A percentile compares a stretch with the other conserved stretches of the same genome.
These are phyloP conservation scores for Cantharis flavilabris DNA, from an alignment of 2,888 invertebrate genomes.

Conservation along the genomic window DNA sequence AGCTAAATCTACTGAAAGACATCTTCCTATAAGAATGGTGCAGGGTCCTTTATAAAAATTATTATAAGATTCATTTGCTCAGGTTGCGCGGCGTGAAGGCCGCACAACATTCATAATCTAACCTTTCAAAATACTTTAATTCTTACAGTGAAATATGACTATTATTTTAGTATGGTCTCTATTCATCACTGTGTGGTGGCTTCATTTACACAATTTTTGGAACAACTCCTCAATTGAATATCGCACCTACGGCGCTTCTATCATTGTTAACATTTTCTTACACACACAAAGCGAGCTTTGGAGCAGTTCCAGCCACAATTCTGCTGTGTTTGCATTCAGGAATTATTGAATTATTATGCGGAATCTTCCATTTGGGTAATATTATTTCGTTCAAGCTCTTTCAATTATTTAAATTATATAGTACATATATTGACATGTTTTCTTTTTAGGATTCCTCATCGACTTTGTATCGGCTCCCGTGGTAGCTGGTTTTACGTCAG, in stretches of 20 bases:
- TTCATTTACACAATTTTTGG: conserved; percentile 80
- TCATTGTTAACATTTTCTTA: conserved; percentile 74
- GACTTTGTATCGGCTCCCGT: conserved; percentile 77
- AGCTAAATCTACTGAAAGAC: too few relatives aligned
- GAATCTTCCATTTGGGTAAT: conserved; percentile 68
- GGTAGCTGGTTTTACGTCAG: conserved; percentile 76
- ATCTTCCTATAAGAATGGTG: too few relatives aligned
- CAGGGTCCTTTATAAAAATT: too few relatives aligned
- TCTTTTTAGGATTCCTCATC: conserved; percentile 67
- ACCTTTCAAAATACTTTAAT: too few relatives aligned
- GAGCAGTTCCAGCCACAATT: conserved; percentile 64
- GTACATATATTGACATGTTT: conserved; percentile 12
- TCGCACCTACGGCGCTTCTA: conserved; percentile 76
- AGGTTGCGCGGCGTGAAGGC: too few relatives aligned
- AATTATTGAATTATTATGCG: conserved; percentile 66
- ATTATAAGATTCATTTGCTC: too few relatives aligned
- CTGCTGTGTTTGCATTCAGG: conserved; percentile 71
- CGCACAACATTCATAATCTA: too few relatives aligned
- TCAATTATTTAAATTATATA: background rate
- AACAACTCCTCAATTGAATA: conserved; percentile 69
- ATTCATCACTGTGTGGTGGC: conserved; percentile 78
- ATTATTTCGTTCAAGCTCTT: background rate
- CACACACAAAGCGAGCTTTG: conserved; percentile 54
- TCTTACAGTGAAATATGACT: too few relatives aligned
- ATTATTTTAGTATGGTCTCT: conserved; percentile 76